phyloP scores from a whole-genome alignment of 2,797 vertebrate genomes.

The Sebastes nivosus region DNA sequence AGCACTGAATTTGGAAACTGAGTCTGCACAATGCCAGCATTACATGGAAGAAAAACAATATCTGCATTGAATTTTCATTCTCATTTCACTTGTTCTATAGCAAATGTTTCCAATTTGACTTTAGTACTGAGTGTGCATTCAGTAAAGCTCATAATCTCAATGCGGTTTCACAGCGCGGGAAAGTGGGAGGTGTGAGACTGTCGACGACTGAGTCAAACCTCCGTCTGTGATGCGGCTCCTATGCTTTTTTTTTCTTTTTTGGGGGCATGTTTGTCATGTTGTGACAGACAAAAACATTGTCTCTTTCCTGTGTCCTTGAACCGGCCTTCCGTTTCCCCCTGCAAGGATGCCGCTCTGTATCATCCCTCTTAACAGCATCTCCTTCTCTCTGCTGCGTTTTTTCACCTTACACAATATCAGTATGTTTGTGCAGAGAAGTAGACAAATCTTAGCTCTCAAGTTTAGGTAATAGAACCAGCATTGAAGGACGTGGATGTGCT shows the following conservation, averaged over 20 bases:
- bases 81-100: not conserved
- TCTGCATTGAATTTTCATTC: not conserved
- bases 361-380: not conserved
- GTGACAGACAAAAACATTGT: conserved; percentile 49
- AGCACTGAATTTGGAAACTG: not conserved
- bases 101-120: not conserved
- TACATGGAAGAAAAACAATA: not conserved
- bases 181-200: conserved; percentile 73
- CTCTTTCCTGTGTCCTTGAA: conserved; percentile 44
- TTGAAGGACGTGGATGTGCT: not conserved
- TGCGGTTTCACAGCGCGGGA: conserved; percentile 49
- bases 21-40: not conserved
- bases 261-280: conserved; percentile 14
- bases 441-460: not conserved
- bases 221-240: conserved; percentile 53
- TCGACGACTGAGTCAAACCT: conserved; percentile 61
- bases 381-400: not conserved
- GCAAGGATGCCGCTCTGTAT: not conserved
- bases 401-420: conserved; percentile 6
- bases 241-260: conserved; percentile 1
- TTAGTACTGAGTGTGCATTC: conserved; percentile 4
- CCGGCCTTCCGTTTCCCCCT: not conserved
- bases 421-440: not conserved
- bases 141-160: conserved; percentile 18
- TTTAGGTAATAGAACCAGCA: not conserved